Percentiles rank a stretch among this genome's conserved stretches.
Evolutionary conservation across 2,888 invertebrate species (phyloP).

Genomic region (Mythimna impura): DNA sequence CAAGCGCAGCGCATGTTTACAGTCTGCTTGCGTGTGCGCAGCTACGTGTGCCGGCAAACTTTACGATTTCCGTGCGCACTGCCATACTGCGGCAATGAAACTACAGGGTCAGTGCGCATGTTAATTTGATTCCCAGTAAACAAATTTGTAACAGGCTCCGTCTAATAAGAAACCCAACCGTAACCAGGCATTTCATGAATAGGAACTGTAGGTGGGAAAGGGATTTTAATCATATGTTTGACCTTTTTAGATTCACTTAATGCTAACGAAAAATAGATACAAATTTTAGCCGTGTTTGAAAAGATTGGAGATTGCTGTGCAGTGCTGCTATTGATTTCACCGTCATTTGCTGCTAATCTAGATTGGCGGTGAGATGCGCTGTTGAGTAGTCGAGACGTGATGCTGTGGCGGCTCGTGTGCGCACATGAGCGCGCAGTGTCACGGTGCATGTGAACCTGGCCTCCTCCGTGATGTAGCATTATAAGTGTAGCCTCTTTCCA

Average conservation of each 20-base stretch:
- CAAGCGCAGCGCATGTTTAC: slow-evolving; percentile 20
- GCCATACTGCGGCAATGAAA: slow-evolving; percentile 32
- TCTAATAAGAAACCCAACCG: slow-evolving; percentile 12
- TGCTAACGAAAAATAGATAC: background rate
- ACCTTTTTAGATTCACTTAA: background rate
- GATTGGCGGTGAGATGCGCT: background rate
- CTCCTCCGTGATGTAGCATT: background rate
- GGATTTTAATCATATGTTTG: slow-evolving; percentile 10
- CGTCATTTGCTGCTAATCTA: background rate
- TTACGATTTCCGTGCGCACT: slow-evolving; percentile 26
- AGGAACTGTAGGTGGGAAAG: background rate
- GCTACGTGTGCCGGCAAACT: background rate
- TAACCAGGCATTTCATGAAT: background rate
- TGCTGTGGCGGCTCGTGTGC: background rate
- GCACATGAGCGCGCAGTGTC: slow-evolving; percentile 7
- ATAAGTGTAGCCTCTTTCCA: background rate
- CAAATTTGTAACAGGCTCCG: slow-evolving; percentile 36
- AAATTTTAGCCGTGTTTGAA: background rate
- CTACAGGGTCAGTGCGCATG: slow-evolving; percentile 52
- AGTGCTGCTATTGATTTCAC: background rate
- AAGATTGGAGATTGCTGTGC: background rate
- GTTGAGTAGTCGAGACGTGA: background rate
- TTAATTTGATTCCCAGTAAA: slow-evolving; percentile 49
- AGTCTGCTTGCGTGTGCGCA: slow-evolving; percentile 5
- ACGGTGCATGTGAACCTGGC: background rate